Evolutionary conservation across 2,797 vertebrate species (phyloP).

Genomic region (Linurgus olivaceus): DNA sequence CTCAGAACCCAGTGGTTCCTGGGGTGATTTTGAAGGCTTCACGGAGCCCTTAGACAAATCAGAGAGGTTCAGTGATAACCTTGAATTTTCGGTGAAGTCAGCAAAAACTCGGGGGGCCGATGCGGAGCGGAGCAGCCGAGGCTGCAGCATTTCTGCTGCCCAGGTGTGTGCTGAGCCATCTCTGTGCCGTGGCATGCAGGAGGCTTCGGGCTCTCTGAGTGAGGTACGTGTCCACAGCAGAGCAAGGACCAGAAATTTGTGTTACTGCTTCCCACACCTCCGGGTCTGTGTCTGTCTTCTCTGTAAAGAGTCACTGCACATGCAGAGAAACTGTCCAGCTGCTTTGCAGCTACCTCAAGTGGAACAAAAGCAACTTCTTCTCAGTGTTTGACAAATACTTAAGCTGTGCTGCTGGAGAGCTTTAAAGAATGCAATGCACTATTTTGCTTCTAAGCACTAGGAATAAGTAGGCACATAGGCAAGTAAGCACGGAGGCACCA

Average conservation of each 20-base stretch:
- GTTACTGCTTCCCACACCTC: not conserved
- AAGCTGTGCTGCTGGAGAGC: not conserved
- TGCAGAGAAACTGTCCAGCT: not conserved
- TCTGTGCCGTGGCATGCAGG: not conserved
- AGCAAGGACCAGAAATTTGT: not conserved
- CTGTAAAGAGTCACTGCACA: not conserved
- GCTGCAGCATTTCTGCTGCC: not conserved
- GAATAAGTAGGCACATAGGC: not conserved
- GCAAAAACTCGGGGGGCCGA: not conserved
- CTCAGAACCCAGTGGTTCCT: constrained; percentile 40
- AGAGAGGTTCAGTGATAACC: not conserved
- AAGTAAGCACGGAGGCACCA: not conserved
- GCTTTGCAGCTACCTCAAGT: not conserved
- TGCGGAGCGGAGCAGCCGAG: rapidly evolving
- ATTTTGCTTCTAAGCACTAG: not conserved
- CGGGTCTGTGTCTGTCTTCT: not conserved
- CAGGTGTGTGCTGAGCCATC: not conserved
- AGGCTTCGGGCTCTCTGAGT: not conserved
- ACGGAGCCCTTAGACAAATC: constrained; percentile 17
- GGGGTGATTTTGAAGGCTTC: constrained; percentile 77
- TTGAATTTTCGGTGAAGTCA: not conserved
- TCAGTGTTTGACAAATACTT: not conserved
- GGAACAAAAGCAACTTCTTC: not conserved
- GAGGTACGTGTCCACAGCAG: constrained; percentile 49
- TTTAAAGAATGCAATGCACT: not conserved